Base-by-base conservation (phyloP, 2,888 invertebrate genomes). In the Acanthopleura granulata region DNA sequence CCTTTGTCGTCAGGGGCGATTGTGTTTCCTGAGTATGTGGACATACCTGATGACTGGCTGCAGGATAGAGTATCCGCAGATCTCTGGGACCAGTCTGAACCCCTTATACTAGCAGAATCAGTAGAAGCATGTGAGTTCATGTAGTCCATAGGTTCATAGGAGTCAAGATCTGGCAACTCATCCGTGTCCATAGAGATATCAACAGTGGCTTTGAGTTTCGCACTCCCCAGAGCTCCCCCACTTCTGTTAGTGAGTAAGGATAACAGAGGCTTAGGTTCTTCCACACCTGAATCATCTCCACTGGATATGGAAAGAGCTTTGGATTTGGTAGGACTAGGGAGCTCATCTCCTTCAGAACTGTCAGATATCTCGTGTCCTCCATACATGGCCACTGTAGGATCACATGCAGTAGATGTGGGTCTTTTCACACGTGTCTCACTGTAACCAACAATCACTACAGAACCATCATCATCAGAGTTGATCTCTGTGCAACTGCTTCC, bases 161-260 rank as follows among this genome's bases (percentile, higher is more conserved):
- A n/a, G 29, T 49, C 66, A 22, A 74, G 49, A 27, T 74, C 74
- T 16, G 74, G 74, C 18, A 74, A 61, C 22, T 74, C 74, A 11
- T 74, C 74, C n/a, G 49, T 66, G 29, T 66, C 57, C 22, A 57
- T 57, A 57, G 6, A 9, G n/a, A 57, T 57, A 57, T 57, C 18
- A 25, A 22, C 6, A 66, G 66, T 16, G 9, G 66, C 3, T 66
- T 66, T 66, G 3, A 6, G 22, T 66, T 3, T 22, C 1, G 22
- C 1, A 6, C 6, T 22, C 22, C 66, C 25, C 6, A 27, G 1
- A 22, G n/a, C n/a, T n/a, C 57, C 1, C 3, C 6, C 12, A n/a
- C 12, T 57, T 18, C 22, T 57, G 12, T n/a, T n/a, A 57, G 57
- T 9, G 18, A 57, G 22, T 22, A 57, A 22, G 22, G 57, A 18